A percentile compares a stretch with the other conserved stretches of the same genome.
Conservation (phyloP, 2,888 invertebrate genomes). For the Phalera bucephala region DNA sequence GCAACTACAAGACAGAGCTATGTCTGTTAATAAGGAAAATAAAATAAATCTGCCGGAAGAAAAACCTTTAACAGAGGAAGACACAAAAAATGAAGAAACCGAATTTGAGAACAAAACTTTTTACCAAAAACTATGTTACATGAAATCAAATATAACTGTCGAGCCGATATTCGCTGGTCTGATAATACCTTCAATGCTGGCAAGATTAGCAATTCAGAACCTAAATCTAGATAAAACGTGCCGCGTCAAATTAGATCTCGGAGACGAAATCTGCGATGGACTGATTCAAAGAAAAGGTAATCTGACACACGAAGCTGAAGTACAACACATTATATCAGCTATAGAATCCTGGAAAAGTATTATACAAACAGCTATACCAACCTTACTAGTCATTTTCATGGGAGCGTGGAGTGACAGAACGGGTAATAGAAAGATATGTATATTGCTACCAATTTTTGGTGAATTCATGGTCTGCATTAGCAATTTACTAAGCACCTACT, state of each 20-base stretch:
- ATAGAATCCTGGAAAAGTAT: conserved; percentile 83
- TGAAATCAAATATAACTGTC: conserved; percentile 85
- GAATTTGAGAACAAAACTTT: conserved; percentile 66
- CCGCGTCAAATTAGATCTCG: conserved; percentile 55
- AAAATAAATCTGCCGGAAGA: conserved; percentile 42
- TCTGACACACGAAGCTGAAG: conserved; percentile 84
- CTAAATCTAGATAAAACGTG: conserved; percentile 72
- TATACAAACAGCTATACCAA: conserved; percentile 81
- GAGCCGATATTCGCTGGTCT: conserved; percentile 88
- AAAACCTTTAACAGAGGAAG: conserved; percentile 47
- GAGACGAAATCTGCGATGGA: conserved; percentile 61
- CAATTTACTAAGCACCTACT: conserved; percentile 78
- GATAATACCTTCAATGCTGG: conserved; percentile 84
- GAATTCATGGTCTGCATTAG: conserved; percentile 74
- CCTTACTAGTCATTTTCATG: conserved; percentile 79
- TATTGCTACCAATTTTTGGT: conserved; percentile 79
- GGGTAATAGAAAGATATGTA: conserved; percentile 81
- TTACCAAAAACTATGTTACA: conserved; percentile 74
- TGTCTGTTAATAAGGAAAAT: conserved; percentile 42
- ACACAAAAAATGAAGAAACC: conserved; percentile 21
- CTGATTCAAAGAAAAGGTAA: conserved; percentile 69
- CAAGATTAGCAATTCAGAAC: conserved; percentile 85
- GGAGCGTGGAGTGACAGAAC: conserved; percentile 85
- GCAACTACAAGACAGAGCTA: conserved; percentile 27
- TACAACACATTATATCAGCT: conserved; percentile 79